These are phyloP conservation scores for Zoanthus sansibaricus DNA, from an alignment of 92 coral and sea anemone species.

Conservation along the genomic window DNA sequence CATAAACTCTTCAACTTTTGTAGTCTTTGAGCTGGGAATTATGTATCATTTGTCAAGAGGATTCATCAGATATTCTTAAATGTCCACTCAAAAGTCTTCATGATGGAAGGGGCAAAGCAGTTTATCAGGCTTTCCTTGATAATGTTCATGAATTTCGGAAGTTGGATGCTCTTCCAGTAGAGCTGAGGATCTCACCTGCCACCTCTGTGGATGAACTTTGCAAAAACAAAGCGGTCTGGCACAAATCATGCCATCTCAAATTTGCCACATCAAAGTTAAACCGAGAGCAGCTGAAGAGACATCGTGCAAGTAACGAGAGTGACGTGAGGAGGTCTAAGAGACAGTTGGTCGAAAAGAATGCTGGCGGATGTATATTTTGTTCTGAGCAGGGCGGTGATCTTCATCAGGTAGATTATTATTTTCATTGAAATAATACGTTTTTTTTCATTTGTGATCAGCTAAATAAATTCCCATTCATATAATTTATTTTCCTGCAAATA, in stretches of 20 bases:
- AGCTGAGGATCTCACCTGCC: conserved; percentile 28
- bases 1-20: conserved; percentile 10
- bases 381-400: no score
- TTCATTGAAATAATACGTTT: no score
- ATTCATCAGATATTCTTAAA: conserved; percentile 22
- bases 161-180: neutral
- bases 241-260: conserved; percentile 55
- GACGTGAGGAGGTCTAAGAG: neutral
- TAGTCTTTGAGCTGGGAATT: conserved; percentile 41
- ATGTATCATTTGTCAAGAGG: conserved; percentile 50
- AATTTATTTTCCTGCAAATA: no score
- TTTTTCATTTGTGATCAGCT: no score
- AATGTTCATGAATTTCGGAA: conserved; percentile 52
- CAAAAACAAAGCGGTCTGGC: conserved; percentile 57
- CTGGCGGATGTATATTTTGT: no score
- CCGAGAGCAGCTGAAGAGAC: conserved; percentile 41
- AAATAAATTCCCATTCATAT: no score
- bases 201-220: conserved; percentile 50
- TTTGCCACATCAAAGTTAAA: conserved; percentile 51
- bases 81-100: conserved; percentile 53
- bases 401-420: no score
- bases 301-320: conserved; percentile 13
- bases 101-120: conserved; percentile 45
- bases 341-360: neutral
- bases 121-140: conserved; percentile 53